Conservation (phyloP, 2,888 invertebrate species). For the Malthinus flaveolus region DNA sequence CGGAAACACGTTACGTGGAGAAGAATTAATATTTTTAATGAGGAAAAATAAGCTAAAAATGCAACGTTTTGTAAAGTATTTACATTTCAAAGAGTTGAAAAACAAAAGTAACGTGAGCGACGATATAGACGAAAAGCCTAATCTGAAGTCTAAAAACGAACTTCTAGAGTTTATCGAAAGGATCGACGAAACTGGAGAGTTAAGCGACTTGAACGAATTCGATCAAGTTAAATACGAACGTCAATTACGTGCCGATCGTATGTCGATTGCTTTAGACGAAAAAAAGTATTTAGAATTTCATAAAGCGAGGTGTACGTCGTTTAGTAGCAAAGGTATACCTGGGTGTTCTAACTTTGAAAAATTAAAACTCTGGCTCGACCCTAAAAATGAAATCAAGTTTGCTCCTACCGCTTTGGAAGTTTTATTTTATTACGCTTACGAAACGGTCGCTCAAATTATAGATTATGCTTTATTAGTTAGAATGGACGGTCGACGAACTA, state of each 20-base stretch:
- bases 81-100: slow-evolving; percentile 62
- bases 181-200: slow-evolving; percentile 62
- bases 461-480: slow-evolving; percentile 82
- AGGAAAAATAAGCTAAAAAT: slow-evolving; percentile 79
- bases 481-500: slow-evolving; percentile 71
- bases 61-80: slow-evolving; percentile 74
- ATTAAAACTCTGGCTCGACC: slow-evolving; percentile 66
- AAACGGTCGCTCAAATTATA: slow-evolving; percentile 86
- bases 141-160: slow-evolving; percentile 56
- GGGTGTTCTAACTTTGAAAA: slow-evolving; percentile 50
- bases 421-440: slow-evolving; percentile 83
- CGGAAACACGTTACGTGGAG: slow-evolving; percentile 58
- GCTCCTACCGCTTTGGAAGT: slow-evolving; percentile 72
- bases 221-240: slow-evolving; percentile 63
- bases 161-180: slow-evolving; percentile 59
- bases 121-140: slow-evolving; percentile 57
- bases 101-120: slow-evolving; percentile 49
- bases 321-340: slow-evolving; percentile 53
- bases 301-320: slow-evolving; percentile 78
- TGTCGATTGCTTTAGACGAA: slow-evolving; percentile 60
- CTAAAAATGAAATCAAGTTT: slow-evolving; percentile 65
- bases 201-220: slow-evolving; percentile 57
- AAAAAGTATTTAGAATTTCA: slow-evolving; percentile 76
- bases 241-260: slow-evolving; percentile 64
- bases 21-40: slow-evolving; percentile 79